A percentile compares a stretch with the other conserved stretches of the same genome.
phyloP scores from a whole-genome alignment of 2,888 invertebrate genomes.

The Allacma fusca region DNA sequence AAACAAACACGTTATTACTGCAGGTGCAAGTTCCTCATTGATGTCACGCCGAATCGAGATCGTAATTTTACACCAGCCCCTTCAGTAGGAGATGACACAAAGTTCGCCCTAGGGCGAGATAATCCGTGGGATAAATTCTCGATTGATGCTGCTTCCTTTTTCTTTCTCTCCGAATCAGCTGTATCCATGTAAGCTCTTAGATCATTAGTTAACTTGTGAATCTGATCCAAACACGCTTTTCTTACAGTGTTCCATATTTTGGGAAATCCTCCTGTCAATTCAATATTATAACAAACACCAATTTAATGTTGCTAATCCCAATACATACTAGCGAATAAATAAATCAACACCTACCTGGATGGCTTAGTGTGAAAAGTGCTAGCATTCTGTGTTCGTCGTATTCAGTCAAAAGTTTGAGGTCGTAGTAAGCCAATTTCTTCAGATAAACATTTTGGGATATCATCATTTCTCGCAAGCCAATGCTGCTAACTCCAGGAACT shows the following conservation, averaged over 20 bases:
- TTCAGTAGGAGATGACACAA: conserved; percentile 22
- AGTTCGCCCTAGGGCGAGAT: conserved; percentile 30
- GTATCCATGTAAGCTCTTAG: conserved; percentile 27
- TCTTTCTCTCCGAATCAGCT: conserved; percentile 16
- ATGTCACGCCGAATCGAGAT: conserved; percentile 14
- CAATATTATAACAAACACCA: too few relatives aligned
- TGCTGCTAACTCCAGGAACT: conserved; percentile 22
- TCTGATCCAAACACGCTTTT: conserved; percentile 27
- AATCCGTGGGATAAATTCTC: not conserved
- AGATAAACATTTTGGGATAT: conserved; percentile 28
- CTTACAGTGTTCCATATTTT: conserved; percentile 38
- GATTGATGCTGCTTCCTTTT: conserved; percentile 17
- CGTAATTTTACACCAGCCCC: conserved; percentile 19
- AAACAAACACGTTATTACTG: conserved; percentile 26
- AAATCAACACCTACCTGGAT: conserved; percentile 27
- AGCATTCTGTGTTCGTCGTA: conserved; percentile 32
- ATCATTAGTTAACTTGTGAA: conserved; percentile 35
- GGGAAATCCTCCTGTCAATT: conserved; percentile 39
- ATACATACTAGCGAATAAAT: too few relatives aligned
- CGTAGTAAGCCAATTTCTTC: conserved; percentile 39
- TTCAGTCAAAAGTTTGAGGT: conserved; percentile 41
- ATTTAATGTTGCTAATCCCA: too few relatives aligned
- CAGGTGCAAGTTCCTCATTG: conserved; percentile 36
- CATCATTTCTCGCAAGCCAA: conserved; percentile 28
- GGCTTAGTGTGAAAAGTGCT: conserved; percentile 36